These are phyloP conservation scores for Salminus brasiliensis DNA, from an alignment of 2,113 vertebrate genomes.

Conservation along the genomic window DNA sequence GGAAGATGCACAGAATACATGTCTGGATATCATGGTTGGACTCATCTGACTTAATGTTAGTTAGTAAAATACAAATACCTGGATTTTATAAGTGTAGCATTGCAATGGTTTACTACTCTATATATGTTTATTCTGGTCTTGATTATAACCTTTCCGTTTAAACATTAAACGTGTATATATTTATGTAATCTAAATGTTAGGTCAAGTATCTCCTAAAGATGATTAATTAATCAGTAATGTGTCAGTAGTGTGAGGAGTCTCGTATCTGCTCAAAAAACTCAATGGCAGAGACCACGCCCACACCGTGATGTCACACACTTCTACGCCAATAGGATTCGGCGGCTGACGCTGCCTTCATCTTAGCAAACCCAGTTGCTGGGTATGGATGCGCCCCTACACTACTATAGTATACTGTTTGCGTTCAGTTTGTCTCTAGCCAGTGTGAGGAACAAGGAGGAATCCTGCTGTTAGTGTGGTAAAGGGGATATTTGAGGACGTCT, in stretches of 20 bases:
- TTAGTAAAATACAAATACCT: too few species aligned
- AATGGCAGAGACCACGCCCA: not conserved
- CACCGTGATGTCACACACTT: not conserved
- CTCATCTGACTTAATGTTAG: too few species aligned
- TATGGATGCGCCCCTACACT: not conserved
- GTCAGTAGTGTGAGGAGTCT: not conserved
- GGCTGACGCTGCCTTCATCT: not conserved
- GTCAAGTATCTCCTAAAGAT: not conserved
- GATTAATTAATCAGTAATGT: not conserved
- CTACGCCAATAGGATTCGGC: constrained; percentile 24
- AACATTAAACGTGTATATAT: too few species aligned
- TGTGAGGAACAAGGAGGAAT: not conserved
- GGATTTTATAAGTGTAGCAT: too few species aligned
- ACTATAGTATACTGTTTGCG: not conserved
- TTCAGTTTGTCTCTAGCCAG: constrained; percentile 23
- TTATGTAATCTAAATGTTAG: not conserved
- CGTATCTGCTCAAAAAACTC: not conserved
- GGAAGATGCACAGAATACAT: too few species aligned
- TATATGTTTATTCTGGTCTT: too few species aligned
- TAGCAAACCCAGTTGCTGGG: constrained; percentile 42
- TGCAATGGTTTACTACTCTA: too few species aligned
- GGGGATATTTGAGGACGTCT: not conserved
- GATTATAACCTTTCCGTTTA: too few species aligned
- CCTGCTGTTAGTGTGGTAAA: not conserved
- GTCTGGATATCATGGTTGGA: too few species aligned